These are phyloP conservation scores for Artibeus jamaicensis DNA, from an alignment of 2,797 vertebrate species.

Conservation along the genomic window DNA sequence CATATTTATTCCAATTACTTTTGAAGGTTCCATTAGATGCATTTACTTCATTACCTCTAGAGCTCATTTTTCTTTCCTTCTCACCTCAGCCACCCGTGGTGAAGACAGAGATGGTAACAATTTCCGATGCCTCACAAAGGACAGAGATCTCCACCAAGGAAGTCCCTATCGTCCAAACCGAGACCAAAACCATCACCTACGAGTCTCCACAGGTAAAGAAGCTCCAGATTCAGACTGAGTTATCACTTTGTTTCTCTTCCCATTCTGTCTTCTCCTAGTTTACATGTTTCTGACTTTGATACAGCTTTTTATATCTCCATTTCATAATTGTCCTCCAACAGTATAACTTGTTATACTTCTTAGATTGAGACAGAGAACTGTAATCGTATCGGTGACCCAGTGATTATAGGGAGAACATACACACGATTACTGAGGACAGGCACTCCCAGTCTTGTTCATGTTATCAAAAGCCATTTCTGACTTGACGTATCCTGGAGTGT, in stretches of 20 bases:
- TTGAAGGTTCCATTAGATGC: slow-evolving; percentile 64
- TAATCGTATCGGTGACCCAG: background rate
- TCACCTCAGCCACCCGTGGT: slow-evolving; percentile 95
- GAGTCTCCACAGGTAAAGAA: slow-evolving; percentile 94
- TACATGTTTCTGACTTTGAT: background rate
- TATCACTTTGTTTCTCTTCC: background rate
- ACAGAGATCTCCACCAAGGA: slow-evolving; percentile 99
- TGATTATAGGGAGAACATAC: background rate
- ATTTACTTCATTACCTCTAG: slow-evolving; percentile 45
- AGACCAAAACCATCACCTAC: slow-evolving; percentile 99
- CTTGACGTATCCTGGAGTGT: background rate
- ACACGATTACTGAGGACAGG: background rate
- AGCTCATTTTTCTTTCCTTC: slow-evolving; percentile 77
- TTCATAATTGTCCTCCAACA: background rate
- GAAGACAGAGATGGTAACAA: slow-evolving; percentile 99
- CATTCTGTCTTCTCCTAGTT: background rate
- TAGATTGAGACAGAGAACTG: background rate
- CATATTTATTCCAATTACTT: slow-evolving; percentile 43
- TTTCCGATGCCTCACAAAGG: slow-evolving; percentile 98
- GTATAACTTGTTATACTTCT: background rate
- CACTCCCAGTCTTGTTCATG: background rate
- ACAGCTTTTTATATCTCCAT: background rate
- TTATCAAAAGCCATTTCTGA: background rate
- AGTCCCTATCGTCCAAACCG: slow-evolving; percentile 99
- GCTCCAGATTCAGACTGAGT: background rate